Evolutionary conservation across 2,797 vertebrate genomes (phyloP).

Genomic region (Naso thynnoides): DNA sequence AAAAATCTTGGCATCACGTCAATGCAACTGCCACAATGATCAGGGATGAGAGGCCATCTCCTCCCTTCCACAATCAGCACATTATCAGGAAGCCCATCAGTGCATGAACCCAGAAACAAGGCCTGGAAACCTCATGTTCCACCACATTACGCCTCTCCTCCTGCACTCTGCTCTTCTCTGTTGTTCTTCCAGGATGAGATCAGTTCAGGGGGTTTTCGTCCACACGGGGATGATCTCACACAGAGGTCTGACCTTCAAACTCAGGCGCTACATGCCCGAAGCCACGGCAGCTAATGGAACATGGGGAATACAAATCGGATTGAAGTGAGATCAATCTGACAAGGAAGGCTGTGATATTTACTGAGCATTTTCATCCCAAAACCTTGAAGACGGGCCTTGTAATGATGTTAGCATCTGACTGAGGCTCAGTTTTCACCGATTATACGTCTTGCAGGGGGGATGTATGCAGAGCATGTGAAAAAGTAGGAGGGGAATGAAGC

Average conservation of each 20-base stretch:
- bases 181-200: slow-evolving; percentile 48
- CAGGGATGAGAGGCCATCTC: slow-evolving; percentile 73
- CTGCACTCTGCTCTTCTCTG: slow-evolving; percentile 34
- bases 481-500: slow-evolving; percentile 32
- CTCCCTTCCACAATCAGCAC: slow-evolving; percentile 72
- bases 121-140: slow-evolving; percentile 68
- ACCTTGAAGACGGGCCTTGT: slow-evolving; percentile 58
- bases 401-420: slow-evolving; percentile 74
- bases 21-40: slow-evolving; percentile 77
- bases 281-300: slow-evolving; percentile 69
- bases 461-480: slow-evolving; percentile 24
- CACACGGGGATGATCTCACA: slow-evolving; percentile 62
- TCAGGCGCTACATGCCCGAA: slow-evolving; percentile 55
- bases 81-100: slow-evolving; percentile 77
- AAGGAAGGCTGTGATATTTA: slow-evolving; percentile 56
- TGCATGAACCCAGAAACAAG: slow-evolving; percentile 72
- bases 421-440: slow-evolving; percentile 69
- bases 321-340: slow-evolving; percentile 62
- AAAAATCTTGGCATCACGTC: slow-evolving; percentile 79
- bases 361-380: slow-evolving; percentile 61
- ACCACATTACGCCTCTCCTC: slow-evolving; percentile 54
- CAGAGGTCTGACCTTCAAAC: slow-evolving; percentile 67
- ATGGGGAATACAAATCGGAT: slow-evolving; percentile 62
- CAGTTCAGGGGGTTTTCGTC: slow-evolving; percentile 66
- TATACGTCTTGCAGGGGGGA: slow-evolving; percentile 47